Evolutionary conservation across 2,797 vertebrate species (phyloP), one percentile per base, ranked within the genome.

Genomic region (Phylloscopus collybita): DNA sequence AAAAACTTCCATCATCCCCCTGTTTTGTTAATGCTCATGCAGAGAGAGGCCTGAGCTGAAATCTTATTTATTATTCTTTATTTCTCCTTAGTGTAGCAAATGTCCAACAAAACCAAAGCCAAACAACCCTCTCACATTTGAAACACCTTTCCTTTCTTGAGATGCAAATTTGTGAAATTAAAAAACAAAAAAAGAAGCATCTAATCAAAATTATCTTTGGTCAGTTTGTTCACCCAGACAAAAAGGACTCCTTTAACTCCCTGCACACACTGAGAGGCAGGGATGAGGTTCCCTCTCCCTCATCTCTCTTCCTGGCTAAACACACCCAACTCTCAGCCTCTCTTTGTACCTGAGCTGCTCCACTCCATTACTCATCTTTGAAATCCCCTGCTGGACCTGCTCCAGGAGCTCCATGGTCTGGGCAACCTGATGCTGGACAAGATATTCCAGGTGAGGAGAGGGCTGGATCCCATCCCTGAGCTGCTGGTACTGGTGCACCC

Each of bases 1-100:
- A 72, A 45, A 82, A 61, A 14, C 51, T 54, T 86, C 80, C 88
- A 29, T 62, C 88, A 30, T 62, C 69, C 53, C 12, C 20, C 14
- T 25, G 11, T n/a, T 95, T 91, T 85, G 85, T 86, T 83, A 87
- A 91, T 42, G 47, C 61, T 91, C 64, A 70, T 49, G 88, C 81
- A 93, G 74, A 60, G 54, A 86, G 65, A 67, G 56, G 69, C 69
- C 91, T 92, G 78, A 16, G 32, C 42, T 85, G 57, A 90, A 80
- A 49, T 88, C 23, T 75, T 53, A 80, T 86, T 93, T 59, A 86
- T 92, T 95, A 92, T 70, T 94, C 92, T 73, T 90, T 92, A 90
- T 50, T 71, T 83, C 50, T 86, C 72, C 54, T 34, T 25, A 81
- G 50, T 47, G 53, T 76, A 75, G 36, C 70, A 82, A 85, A 71